Base-by-base conservation (phyloP, 53 echinoderm and acorn worm genomes). In the Echinarachnius parma region DNA sequence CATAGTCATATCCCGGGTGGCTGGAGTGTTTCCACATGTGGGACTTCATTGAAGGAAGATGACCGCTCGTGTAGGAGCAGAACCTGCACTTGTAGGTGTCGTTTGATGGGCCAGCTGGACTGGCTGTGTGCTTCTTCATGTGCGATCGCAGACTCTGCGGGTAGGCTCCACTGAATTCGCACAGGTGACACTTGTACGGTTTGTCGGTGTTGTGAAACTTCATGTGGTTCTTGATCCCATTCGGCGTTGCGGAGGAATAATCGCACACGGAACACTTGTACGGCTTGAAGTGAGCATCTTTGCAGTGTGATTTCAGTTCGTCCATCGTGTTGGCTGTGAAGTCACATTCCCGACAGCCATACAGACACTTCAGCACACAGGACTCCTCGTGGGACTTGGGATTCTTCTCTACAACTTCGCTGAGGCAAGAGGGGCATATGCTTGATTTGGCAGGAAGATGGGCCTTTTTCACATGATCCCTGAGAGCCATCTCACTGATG, bases 1-100 rank as follows among this genome's bases (percentile, higher is more conserved):
- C 86, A 31, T 95, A 95, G 31, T 84, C 86, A 77, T 87, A 95
- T 30, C 79, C 80, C 1, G 96, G 96, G 54, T 95, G 87, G 34
- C 88, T 84, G 30, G 90, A 84, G 52, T 95, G 96, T 24, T 77
- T 80, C 96, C 96, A 95, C 96, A 95, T 95, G 77, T 95, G 96
- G 22, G 96, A 90, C 62, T 95, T 95, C 76, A 95, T 83, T 1
- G 96, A 90, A 0, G 96, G 96, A 1, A 95, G 77, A 57, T 91
- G 91, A 53, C 82, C 80, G 58, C 96, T 91, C 27, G 81, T 87
- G 80, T 95, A 91, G 33, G 85, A 75, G 59, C 96, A 95, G 24
- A 95, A 72, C 48, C 87, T 87, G 62, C 96, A 95, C 53, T 82
- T 87, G 70, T 84, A 95, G 47, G 84, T 84, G 31, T 93, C 86